These are phyloP conservation scores for Microcebus murinus DNA, from an alignment of 2,113 vertebrate species.

Conservation along the genomic window DNA sequence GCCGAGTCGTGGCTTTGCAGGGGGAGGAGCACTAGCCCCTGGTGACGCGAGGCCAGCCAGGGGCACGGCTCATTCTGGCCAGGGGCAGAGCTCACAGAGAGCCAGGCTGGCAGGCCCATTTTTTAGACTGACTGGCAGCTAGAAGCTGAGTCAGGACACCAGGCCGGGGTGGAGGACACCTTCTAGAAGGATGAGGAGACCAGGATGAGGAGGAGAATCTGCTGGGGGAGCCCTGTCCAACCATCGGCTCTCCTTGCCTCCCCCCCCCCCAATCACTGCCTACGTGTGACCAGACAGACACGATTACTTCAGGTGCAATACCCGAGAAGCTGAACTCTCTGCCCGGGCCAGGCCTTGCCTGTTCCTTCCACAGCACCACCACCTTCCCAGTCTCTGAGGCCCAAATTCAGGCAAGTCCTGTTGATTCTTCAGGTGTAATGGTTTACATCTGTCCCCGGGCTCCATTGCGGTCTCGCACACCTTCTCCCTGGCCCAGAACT, in stretches of 20 bases:
- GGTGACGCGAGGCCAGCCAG: background rate
- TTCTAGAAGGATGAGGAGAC: background rate
- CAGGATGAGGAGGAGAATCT: background rate
- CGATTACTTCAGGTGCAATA: background rate
- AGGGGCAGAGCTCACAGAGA: background rate
- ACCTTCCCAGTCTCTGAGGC: background rate
- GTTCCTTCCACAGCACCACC: background rate
- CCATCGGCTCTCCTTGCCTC: background rate
- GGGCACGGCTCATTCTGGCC: background rate
- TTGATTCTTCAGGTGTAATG: background rate
- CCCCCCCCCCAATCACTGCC: background rate
- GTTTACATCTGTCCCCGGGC: accelerated
- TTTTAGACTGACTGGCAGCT: background rate
- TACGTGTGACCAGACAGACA: background rate
- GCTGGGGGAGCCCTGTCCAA: accelerated
- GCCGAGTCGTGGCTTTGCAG: background rate
- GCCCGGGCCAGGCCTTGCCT: background rate
- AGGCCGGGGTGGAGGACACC: accelerated
- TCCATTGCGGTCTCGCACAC: background rate
- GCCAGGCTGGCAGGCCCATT: background rate
- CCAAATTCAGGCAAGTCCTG: background rate
- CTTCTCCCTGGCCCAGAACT: background rate
- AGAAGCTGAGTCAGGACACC: background rate
- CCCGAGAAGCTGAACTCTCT: background rate
- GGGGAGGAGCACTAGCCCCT: background rate